Conservation (phyloP, 2,888 invertebrate species). For the Tineola bisselliella region DNA sequence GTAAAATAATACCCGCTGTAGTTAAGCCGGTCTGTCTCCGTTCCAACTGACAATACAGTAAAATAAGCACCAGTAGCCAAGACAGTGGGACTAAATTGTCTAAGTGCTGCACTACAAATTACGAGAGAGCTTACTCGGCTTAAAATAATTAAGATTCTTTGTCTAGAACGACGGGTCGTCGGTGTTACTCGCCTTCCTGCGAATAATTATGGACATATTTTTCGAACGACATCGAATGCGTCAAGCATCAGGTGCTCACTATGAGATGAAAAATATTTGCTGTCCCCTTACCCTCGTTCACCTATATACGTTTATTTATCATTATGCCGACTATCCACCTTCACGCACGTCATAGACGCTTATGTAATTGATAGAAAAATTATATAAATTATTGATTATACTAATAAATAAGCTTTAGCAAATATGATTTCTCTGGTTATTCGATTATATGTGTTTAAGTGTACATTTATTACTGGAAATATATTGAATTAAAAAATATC, state of each 20-base stretch:
- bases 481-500: not conserved
- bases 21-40: constrained; percentile 19
- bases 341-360: too few relatives aligned
- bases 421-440: too few relatives aligned
- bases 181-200: not conserved
- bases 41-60: constrained; percentile 50
- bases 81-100: constrained; percentile 33
- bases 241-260: not conserved
- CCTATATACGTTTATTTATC: too few relatives aligned
- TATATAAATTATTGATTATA: too few relatives aligned
- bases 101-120: constrained; percentile 23
- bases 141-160: constrained; percentile 58
- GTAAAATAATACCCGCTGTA: constrained; percentile 43
- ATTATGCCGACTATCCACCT: too few relatives aligned
- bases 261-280: not conserved
- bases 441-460: not conserved
- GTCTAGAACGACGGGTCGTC: constrained; percentile 22
- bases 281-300: not conserved
- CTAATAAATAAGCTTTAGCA: too few relatives aligned
- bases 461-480: not conserved
- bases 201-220: not conserved
- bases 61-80: constrained; percentile 34
- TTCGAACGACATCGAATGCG: not conserved
- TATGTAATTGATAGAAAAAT: too few relatives aligned
- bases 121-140: constrained; percentile 40